Percentiles rank a stretch among this genome's conserved stretches.
phyloP scores from a whole-genome alignment of 35 echinoderm and acorn worm genomes.

The Holothuria glaberrima region DNA sequence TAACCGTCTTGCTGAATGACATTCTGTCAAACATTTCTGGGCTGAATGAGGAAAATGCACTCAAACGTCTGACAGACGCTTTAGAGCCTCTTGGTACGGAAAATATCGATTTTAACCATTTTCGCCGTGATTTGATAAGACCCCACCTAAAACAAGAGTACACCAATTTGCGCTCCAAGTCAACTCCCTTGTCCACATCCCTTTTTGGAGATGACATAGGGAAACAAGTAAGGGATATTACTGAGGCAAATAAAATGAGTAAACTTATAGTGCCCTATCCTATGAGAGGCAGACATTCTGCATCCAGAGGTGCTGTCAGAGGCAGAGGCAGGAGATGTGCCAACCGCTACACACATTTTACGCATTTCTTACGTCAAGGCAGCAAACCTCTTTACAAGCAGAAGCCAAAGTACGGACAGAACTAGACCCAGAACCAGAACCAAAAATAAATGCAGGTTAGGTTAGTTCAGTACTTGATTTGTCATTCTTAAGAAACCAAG shows the following conservation, averaged over 20 bases:
- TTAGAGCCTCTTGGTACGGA: too few species aligned
- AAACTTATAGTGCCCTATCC: background rate
- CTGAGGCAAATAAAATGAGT: too few species aligned
- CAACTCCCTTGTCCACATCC: too few species aligned
- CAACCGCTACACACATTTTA: too few species aligned
- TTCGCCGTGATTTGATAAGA: too few species aligned
- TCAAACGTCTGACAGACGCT: background rate
- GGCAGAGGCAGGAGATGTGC: background rate
- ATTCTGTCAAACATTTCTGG: background rate
- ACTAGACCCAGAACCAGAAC: too few species aligned
- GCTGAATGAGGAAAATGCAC: background rate
- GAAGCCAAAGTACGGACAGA: background rate
- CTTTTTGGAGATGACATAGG: too few species aligned
- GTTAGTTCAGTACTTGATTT: background rate
- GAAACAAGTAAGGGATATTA: conserved; percentile 3
- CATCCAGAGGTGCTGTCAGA: background rate
- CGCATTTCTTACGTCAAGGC: background rate
- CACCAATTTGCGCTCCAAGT: too few species aligned
- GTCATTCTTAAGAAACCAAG: conserved; percentile 1
- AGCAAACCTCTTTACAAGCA: background rate
- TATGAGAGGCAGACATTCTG: background rate
- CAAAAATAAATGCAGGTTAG: background rate
- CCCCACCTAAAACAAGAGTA: too few species aligned
- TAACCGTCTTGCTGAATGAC: background rate
- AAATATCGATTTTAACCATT: too few species aligned